Conservation (phyloP, 2,113 vertebrate genomes). For the Heteronetta atricapilla region DNA sequence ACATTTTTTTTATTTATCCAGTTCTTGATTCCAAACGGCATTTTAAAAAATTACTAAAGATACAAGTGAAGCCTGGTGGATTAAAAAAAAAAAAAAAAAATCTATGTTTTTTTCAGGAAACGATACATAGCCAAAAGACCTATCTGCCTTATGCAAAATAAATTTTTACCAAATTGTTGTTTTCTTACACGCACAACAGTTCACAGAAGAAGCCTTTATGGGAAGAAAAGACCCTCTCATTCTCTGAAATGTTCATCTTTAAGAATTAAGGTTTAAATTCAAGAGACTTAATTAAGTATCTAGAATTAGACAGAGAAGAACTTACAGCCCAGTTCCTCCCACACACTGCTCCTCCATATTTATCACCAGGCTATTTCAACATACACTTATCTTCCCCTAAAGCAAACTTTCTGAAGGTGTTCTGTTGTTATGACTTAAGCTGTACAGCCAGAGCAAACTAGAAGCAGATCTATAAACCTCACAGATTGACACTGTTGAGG, state of each 20-base stretch:
- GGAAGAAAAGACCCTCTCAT: slow-evolving; percentile 18
- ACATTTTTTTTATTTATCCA: not conserved
- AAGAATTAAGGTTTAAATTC: not conserved
- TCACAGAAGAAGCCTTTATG: not conserved
- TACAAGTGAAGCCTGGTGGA: not conserved
- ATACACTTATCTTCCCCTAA: not conserved
- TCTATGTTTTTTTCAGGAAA: not conserved
- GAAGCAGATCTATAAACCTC: not conserved
- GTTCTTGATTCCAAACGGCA: not conserved
- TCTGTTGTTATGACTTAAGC: not conserved
- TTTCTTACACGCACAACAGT: slow-evolving; percentile 21
- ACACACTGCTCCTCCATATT: not conserved
- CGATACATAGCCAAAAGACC: not conserved
- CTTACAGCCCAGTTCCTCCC: slow-evolving; percentile 5
- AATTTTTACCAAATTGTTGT: not conserved
- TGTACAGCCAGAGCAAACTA: not conserved
- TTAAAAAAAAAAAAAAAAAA: not conserved
- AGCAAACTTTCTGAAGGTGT: not conserved
- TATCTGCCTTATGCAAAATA: not conserved
- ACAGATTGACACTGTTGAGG: not conserved
- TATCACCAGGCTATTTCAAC: not conserved
- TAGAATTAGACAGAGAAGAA: slow-evolving; percentile 23
- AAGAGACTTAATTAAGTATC: slow-evolving; percentile 32
- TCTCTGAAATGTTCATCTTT: slow-evolving; percentile 14
- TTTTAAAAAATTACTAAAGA: not conserved